A percentile compares a stretch with the other conserved stretches of the same genome.
Evolutionary conservation across 2,113 vertebrate species (phyloP).

Genomic region (Bathybates hornii): DNA sequence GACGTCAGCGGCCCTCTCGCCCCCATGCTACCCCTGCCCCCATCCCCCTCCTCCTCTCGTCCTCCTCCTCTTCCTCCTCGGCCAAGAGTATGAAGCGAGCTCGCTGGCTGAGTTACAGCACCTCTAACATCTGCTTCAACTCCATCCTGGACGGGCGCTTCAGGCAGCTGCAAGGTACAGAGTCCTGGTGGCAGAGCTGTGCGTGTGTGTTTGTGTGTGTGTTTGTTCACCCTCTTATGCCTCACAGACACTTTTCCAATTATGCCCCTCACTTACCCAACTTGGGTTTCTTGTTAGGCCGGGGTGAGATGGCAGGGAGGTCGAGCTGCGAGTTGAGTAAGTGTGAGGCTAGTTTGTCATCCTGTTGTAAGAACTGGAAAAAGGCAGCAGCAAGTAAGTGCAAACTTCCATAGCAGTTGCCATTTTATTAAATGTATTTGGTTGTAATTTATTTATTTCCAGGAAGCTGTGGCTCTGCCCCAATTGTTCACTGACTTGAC

Average conservation of each 20-base stretch:
- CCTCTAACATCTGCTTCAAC: slow-evolving; percentile 75
- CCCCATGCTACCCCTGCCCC: slow-evolving; percentile 4
- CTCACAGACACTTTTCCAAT: slow-evolving; percentile 13
- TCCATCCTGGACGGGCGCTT: slow-evolving; percentile 77
- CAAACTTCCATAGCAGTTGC: neutral
- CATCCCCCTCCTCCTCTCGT: neutral
- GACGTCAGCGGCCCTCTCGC: slow-evolving; percentile 41
- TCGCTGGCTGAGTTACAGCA: slow-evolving; percentile 73
- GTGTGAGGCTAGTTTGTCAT: slow-evolving; percentile 7
- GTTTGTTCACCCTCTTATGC: neutral
- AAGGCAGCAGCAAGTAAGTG: neutral
- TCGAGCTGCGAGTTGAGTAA: neutral
- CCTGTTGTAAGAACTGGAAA: neutral
- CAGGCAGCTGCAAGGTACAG: slow-evolving; percentile 78
- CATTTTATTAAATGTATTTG: slow-evolving; percentile 24
- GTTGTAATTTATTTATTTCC: slow-evolving; percentile 57
- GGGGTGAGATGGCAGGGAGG: neutral
- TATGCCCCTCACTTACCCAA: slow-evolving; percentile 20
- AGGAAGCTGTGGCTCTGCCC: slow-evolving; percentile 37
- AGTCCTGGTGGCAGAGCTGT: neutral
- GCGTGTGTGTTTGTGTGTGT: neutral
- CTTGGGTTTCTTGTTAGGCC: neutral
- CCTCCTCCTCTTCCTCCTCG: slow-evolving; percentile 52
- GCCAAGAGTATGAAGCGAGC: slow-evolving; percentile 65
- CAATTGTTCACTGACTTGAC: slow-evolving; percentile 56